A percentile compares a stretch with the other conserved stretches of the same genome.
Conservation (phyloP, 2,888 invertebrate genomes). For the Brachyptera putata region DNA sequence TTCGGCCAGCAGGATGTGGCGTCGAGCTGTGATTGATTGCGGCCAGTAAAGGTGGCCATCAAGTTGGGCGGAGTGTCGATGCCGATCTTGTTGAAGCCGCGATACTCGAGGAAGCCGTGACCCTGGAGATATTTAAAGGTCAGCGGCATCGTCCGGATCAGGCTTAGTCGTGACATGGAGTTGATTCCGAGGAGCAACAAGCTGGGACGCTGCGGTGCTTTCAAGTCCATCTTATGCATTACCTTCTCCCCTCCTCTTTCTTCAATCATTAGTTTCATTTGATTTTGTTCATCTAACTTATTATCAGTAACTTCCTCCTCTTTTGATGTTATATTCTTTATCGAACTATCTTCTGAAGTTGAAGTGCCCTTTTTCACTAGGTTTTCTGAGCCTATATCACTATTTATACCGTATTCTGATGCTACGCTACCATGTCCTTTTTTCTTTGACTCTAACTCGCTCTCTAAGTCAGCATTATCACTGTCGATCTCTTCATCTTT, state of each 20-base stretch:
- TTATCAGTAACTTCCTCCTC: no score
- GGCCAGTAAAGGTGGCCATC: constrained; percentile 74
- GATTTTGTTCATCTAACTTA: no score
- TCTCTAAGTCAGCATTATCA: no score
- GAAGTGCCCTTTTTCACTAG: no score
- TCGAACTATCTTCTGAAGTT: no score
- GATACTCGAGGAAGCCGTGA: constrained; percentile 65
- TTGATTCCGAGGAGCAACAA: constrained; percentile 80
- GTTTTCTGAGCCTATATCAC: no score
- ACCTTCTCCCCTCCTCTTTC: background rate
- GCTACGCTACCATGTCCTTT: no score
- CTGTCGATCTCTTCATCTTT: no score
- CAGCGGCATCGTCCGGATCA: constrained; percentile 68
- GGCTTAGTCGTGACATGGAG: constrained; percentile 75
- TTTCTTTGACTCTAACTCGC: no score
- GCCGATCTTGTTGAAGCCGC: constrained; percentile 65
- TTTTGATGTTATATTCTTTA: no score
- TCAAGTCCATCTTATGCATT: background rate
- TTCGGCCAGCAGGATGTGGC: constrained; percentile 37
- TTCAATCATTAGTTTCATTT: no score
- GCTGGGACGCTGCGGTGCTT: constrained; percentile 38
- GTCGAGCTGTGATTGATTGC: constrained; percentile 41
- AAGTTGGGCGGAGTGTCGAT: constrained; percentile 91
- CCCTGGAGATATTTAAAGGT: constrained; percentile 63
- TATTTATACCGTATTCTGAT: no score